Evolutionary conservation across 92 coral and sea anemone genomes (phyloP).

Genomic region (Parazoanthus atlanticus): DNA sequence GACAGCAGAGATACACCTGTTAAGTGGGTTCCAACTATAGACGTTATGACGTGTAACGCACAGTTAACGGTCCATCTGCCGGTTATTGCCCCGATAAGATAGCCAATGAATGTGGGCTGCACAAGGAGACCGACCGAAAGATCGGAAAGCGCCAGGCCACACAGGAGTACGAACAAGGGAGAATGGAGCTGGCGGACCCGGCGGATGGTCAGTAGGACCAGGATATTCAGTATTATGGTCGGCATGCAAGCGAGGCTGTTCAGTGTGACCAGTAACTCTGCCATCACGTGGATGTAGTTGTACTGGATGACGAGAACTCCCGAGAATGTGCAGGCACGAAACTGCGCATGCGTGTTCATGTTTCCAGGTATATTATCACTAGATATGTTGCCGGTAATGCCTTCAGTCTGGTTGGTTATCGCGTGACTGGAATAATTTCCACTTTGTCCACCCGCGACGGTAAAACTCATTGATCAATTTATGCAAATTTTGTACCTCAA

Average conservation of each 20-base stretch:
- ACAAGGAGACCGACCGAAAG: slow-evolving; percentile 18
- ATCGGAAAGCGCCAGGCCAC: slow-evolving; percentile 37
- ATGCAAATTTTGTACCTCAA: too few species aligned
- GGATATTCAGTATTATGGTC: slow-evolving; percentile 7
- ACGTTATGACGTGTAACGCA: slow-evolving; percentile 16
- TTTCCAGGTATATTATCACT: neutral
- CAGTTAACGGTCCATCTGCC: slow-evolving; percentile 29
- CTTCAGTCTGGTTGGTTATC: too few species aligned
- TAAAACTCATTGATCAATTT: too few species aligned
- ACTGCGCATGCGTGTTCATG: neutral
- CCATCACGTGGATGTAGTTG: slow-evolving; percentile 35
- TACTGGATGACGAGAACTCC: slow-evolving; percentile 23
- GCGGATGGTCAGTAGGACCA: slow-evolving; percentile 28
- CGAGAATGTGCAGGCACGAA: slow-evolving; percentile 24
- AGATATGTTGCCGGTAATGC: neutral
- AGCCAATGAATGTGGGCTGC: slow-evolving; percentile 35
- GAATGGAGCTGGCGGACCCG: slow-evolving; percentile 18
- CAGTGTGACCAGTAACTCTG: slow-evolving; percentile 20
- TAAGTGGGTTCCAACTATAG: slow-evolving; percentile 6
- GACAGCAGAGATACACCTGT: slow-evolving; percentile 39
- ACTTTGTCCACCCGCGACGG: neutral
- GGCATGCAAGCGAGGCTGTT: slow-evolving; percentile 25
- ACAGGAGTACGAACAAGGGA: slow-evolving; percentile 21
- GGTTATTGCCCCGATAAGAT: slow-evolving; percentile 22
- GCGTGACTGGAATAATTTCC: neutral